Evolutionary conservation across 2,113 vertebrate genomes (phyloP).

Genomic region (Trematomus loennbergii): DNA sequence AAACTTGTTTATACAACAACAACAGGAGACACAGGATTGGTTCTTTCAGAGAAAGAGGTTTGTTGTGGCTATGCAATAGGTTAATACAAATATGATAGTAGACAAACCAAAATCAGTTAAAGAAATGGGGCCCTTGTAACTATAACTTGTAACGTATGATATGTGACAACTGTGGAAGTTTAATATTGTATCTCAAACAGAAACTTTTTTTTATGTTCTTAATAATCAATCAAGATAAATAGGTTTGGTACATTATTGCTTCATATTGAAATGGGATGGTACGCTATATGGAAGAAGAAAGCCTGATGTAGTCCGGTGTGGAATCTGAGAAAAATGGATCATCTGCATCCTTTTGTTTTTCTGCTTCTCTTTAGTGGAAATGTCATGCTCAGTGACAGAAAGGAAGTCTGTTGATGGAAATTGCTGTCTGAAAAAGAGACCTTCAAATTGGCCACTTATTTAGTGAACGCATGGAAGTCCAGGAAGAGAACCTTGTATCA

Average conservation of each 20-base stretch:
- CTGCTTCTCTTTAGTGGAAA: not conserved
- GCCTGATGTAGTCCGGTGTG: not conserved
- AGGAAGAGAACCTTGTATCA: not conserved
- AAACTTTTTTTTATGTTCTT: not conserved
- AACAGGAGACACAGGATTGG: not conserved
- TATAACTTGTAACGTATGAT: not conserved
- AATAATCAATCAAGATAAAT: not conserved
- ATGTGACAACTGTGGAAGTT: not conserved
- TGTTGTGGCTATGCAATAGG: not conserved
- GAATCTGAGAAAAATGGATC: not conserved
- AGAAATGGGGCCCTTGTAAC: not conserved
- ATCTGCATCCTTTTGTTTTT: not conserved
- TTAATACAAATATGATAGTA: not conserved
- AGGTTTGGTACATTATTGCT: not conserved
- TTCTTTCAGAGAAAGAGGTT: not conserved
- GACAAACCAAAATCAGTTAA: not conserved
- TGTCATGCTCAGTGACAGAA: not conserved
- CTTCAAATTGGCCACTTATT: not conserved
- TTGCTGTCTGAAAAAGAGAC: not conserved
- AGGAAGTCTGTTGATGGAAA: not conserved
- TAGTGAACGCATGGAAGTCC: not conserved
- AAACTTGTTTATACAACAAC: not conserved
- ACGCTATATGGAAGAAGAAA: not conserved
- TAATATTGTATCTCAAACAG: too few relatives aligned
- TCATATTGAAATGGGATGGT: not conserved